These are phyloP conservation scores for Marronus borbonicus DNA, from an alignment of 2,888 invertebrate species.

Conservation along the genomic window DNA sequence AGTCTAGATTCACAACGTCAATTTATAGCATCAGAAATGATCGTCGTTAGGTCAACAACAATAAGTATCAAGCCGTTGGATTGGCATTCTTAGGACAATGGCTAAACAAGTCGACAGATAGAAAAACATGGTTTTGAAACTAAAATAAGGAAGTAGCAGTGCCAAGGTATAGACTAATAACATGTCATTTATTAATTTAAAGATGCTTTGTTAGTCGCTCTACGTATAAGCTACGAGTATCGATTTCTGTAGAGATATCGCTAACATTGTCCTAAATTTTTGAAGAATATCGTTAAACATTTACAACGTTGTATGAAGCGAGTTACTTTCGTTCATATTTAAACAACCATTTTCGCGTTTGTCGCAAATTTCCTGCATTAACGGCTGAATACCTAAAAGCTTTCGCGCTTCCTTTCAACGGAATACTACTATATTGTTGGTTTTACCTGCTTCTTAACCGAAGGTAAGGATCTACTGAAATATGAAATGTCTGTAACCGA, in stretches of 20 bases:
- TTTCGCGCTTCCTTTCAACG: slow-evolving; percentile 22
- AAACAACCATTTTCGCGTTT: slow-evolving; percentile 26
- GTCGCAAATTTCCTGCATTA: slow-evolving; percentile 31
- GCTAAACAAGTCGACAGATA: no score
- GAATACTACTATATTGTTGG: neutral
- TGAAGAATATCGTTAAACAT: slow-evolving; percentile 18
- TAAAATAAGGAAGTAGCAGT: no score
- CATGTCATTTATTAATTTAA: neutral
- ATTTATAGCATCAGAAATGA: no score
- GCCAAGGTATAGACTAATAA: no score
- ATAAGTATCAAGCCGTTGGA: no score
- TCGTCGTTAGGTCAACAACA: no score
- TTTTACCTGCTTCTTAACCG: neutral
- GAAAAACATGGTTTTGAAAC: no score
- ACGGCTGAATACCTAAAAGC: slow-evolving; percentile 18
- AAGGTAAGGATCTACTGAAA: slow-evolving; percentile 9
- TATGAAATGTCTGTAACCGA: neutral
- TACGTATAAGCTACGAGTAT: neutral
- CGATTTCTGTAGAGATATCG: slow-evolving; percentile 15
- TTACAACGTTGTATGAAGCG: slow-evolving; percentile 9
- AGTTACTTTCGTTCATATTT: slow-evolving; percentile 34
- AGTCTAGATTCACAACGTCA: no score
- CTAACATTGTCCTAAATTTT: slow-evolving; percentile 12
- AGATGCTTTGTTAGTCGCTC: neutral
- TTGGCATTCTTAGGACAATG: no score